phyloP scores from a whole-genome alignment of 2,888 invertebrate genomes.

The Poecilus cupreus region DNA sequence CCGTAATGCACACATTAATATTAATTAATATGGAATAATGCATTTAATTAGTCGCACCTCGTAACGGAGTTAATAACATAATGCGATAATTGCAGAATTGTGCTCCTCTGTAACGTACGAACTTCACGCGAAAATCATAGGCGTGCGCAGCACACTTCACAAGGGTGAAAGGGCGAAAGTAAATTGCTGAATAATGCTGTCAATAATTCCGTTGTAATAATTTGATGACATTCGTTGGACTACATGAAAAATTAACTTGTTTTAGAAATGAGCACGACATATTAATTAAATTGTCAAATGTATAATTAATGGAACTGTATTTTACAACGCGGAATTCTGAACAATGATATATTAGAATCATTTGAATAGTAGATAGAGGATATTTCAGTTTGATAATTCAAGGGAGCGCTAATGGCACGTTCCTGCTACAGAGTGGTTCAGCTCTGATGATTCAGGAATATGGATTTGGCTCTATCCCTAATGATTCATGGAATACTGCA shows the following conservation, averaged over 20 bases:
- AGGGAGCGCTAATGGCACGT: neutral
- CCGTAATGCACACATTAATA: neutral
- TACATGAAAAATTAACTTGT: neutral
- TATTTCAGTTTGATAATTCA: neutral
- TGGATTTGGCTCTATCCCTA: neutral
- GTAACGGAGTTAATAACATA: constrained; percentile 26
- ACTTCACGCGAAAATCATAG: neutral
- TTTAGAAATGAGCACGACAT: neutral
- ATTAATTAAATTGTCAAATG: neutral
- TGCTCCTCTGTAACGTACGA: neutral
- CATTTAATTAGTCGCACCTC: neutral
- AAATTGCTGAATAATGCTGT: neutral
- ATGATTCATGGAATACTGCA: neutral
- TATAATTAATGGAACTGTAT: neutral
- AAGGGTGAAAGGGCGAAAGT: neutral
- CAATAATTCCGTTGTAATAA: neutral
- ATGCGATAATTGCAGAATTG: constrained; percentile 32
- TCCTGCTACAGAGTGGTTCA: neutral
- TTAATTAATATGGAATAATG: neutral
- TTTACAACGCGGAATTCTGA: neutral
- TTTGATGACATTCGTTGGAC: neutral
- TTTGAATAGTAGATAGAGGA: neutral
- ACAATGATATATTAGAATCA: neutral
- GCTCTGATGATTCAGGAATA: too few relatives aligned
- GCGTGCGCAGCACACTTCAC: neutral